Percentiles rank a stretch among this genome's conserved stretches.
Conservation (phyloP, 2,797 vertebrate genomes). For the Malurus leucopterus region DNA sequence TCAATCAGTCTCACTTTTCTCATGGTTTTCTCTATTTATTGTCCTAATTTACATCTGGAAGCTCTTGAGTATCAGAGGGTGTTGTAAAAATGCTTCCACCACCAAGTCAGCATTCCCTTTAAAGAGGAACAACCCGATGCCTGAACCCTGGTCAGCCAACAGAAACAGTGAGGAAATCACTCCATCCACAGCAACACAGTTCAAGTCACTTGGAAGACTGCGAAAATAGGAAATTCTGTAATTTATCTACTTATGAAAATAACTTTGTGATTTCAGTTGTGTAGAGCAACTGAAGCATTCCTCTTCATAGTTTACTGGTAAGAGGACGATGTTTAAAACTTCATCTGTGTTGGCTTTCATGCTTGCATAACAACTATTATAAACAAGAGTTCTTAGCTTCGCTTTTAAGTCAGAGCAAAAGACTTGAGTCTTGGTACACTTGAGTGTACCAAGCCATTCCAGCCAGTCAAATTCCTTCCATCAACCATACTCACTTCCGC, state of each 20-base stretch:
- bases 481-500: rapidly evolving
- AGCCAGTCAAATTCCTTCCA: neutral
- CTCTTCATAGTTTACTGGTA: neutral
- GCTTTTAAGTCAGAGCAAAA: neutral
- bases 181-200: neutral
- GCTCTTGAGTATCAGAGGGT: neutral
- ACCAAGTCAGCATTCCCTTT: neutral
- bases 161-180: neutral
- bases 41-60: neutral
- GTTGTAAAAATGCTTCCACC: neutral
- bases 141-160: neutral
- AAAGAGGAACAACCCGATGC: neutral
- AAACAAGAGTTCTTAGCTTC: neutral
- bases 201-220: neutral
- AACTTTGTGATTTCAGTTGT: neutral
- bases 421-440: too few relatives aligned
- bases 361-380: neutral
- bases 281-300: neutral
- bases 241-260: neutral
- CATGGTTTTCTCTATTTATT: neutral
- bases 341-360: neutral
- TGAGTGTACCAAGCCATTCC: neutral
- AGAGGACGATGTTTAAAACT: neutral
- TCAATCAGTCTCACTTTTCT: neutral
- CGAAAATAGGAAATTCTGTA: neutral